phyloP scores from a whole-genome alignment of 2,797 vertebrate species.

The Esox masquinongy region DNA sequence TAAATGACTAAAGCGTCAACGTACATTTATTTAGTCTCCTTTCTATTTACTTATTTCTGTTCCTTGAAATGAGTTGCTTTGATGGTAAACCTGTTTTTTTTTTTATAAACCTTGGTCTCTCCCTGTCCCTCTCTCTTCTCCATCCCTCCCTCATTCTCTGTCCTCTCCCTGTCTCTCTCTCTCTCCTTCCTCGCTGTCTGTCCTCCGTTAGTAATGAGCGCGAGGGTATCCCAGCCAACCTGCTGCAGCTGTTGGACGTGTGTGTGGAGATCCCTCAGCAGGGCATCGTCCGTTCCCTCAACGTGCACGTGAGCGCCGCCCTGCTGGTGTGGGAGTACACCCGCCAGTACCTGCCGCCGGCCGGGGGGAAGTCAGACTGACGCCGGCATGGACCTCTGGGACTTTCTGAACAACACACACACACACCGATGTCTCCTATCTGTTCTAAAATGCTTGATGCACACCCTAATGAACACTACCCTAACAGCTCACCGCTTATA shows the following conservation, averaged over 20 bases:
- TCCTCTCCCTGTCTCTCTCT: neutral
- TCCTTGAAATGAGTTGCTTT: too few species aligned
- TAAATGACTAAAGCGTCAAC: too few species aligned
- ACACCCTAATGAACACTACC: neutral
- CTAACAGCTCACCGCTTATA: neutral
- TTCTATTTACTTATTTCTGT: neutral
- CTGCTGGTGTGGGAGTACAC: slow-evolving; percentile 96
- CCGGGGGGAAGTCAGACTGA: neutral
- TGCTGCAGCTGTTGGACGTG: slow-evolving; percentile 91
- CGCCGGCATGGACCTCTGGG: neutral
- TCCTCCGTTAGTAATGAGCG: slow-evolving; percentile 82
- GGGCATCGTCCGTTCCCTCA: slow-evolving; percentile 92
- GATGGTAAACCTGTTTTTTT: too few species aligned
- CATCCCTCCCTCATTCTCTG: slow-evolving; percentile 16
- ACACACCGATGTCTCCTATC: neutral
- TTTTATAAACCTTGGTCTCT: neutral
- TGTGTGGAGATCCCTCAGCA: slow-evolving; percentile 97
- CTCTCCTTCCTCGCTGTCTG: neutral
- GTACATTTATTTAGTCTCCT: neutral
- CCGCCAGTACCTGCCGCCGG: slow-evolving; percentile 77
- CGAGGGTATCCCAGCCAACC: slow-evolving; percentile 91
- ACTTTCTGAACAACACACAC: neutral
- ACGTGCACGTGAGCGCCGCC: slow-evolving; percentile 96
- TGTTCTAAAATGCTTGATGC: neutral
- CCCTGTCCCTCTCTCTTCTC: neutral